phyloP scores from a whole-genome alignment of 2,113 vertebrate genomes.

The Uria aalge region DNA sequence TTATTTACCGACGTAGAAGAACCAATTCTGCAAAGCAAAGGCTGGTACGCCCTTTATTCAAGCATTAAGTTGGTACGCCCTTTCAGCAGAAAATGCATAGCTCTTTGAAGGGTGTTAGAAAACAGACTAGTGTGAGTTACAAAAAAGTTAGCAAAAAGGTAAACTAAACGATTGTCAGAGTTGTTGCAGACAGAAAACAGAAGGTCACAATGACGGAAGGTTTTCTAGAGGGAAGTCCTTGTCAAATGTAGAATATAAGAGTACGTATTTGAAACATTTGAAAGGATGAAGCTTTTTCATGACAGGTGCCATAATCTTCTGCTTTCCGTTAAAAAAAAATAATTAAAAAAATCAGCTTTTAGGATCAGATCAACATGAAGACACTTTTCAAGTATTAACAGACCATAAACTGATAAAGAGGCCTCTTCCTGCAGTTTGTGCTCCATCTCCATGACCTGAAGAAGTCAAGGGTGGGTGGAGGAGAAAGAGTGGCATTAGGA shows the following conservation, averaged over 20 bases:
- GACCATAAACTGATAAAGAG: not conserved
- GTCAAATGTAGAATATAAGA: not conserved
- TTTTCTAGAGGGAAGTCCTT: not conserved
- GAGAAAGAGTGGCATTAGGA: not conserved
- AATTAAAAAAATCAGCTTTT: not conserved
- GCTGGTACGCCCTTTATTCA: not conserved
- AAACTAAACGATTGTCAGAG: not conserved
- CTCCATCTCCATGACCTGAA: not conserved
- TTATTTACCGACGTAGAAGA: slow-evolving; percentile 17
- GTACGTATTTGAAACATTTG: not conserved
- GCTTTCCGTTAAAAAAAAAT: not conserved
- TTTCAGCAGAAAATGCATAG: not conserved
- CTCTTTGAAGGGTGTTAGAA: not conserved
- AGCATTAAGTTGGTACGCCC: not conserved
- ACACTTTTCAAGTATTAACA: not conserved
- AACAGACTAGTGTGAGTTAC: not conserved
- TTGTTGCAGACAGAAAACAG: not conserved
- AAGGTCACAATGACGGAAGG: not conserved
- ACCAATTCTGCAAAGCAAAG: not conserved
- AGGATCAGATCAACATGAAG: not conserved
- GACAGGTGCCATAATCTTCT: not conserved
- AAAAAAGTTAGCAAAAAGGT: not conserved
- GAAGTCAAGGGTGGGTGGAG: not conserved
- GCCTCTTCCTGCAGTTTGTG: not conserved
- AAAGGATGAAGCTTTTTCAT: not conserved